Evolutionary conservation across 2,113 vertebrate species (phyloP).

Genomic region (Coracopsis vasa): DNA sequence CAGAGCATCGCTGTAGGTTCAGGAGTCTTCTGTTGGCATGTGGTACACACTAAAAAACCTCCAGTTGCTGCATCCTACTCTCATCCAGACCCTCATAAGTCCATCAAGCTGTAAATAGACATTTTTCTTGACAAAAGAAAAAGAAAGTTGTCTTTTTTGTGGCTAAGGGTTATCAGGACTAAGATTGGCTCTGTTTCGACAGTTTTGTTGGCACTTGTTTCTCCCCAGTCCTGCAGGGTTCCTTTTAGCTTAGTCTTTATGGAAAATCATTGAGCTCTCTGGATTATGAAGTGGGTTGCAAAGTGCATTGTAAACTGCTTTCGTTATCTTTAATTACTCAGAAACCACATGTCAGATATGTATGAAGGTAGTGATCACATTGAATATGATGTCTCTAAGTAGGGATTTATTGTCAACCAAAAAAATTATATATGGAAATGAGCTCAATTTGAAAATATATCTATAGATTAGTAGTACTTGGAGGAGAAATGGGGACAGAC

Average conservation of each 20-base stretch:
- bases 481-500: slow-evolving; percentile 48
- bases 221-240: not conserved
- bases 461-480: slow-evolving; percentile 21
- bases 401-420: slow-evolving; percentile 61
- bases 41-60: not conserved
- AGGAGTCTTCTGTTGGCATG: not conserved
- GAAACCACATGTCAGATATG: slow-evolving; percentile 60
- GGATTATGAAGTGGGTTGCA: slow-evolving; percentile 26
- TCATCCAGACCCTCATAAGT: not conserved
- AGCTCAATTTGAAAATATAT: slow-evolving; percentile 67
- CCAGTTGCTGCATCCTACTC: not conserved
- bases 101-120: not conserved
- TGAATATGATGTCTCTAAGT: slow-evolving; percentile 42
- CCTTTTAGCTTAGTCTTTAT: not conserved
- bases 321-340: slow-evolving; percentile 66
- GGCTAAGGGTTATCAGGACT: not conserved
- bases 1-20: not conserved
- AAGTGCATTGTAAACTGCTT: slow-evolving; percentile 62
- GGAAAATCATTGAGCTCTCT: slow-evolving; percentile 14
- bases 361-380: slow-evolving; percentile 25
- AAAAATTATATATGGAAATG: slow-evolving; percentile 63
- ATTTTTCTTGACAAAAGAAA: not conserved
- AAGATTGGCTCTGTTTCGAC: not conserved
- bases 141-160: not conserved
- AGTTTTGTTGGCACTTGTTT: not conserved